Percentiles rank a stretch among this genome's conserved stretches.
These are phyloP conservation scores for Varanus salvator DNA, from an alignment of 2,113 vertebrate genomes.

Conservation along the genomic window DNA sequence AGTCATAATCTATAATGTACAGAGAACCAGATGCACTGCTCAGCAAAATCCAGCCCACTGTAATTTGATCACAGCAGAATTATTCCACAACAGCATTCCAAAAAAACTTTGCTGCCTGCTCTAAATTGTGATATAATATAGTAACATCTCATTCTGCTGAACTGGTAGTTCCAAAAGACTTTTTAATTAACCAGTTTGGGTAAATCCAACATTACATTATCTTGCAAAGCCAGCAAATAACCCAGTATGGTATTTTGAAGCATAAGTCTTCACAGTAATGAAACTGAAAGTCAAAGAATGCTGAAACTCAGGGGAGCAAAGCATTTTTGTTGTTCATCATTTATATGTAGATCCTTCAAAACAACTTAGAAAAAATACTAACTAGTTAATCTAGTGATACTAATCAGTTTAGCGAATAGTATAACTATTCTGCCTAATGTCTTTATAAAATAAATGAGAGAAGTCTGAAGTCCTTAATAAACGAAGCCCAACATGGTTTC, in stretches of 20 bases:
- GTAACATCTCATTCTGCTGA: background rate
- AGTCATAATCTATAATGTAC: no score
- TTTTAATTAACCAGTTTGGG: background rate
- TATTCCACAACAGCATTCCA: background rate
- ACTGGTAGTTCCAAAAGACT: background rate
- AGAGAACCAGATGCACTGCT: background rate
- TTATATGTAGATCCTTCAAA: background rate
- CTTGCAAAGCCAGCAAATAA: background rate
- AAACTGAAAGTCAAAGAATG: conserved; percentile 33
- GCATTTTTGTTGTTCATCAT: background rate
- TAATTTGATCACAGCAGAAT: background rate
- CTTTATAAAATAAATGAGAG: background rate
- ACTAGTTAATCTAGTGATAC: background rate
- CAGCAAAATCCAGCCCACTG: background rate
- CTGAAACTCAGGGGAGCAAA: background rate
- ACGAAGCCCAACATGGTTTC: background rate
- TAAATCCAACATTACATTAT: background rate
- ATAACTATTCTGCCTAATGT: background rate
- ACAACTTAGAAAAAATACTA: background rate
- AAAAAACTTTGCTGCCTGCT: conserved; percentile 1
- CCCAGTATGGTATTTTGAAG: background rate
- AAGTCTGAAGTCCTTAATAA: background rate
- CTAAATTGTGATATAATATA: background rate
- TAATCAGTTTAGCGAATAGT: background rate
- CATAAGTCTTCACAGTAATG: background rate